phyloP scores from a whole-genome alignment of 2,797 vertebrate genomes.

The Mycteria americana region DNA sequence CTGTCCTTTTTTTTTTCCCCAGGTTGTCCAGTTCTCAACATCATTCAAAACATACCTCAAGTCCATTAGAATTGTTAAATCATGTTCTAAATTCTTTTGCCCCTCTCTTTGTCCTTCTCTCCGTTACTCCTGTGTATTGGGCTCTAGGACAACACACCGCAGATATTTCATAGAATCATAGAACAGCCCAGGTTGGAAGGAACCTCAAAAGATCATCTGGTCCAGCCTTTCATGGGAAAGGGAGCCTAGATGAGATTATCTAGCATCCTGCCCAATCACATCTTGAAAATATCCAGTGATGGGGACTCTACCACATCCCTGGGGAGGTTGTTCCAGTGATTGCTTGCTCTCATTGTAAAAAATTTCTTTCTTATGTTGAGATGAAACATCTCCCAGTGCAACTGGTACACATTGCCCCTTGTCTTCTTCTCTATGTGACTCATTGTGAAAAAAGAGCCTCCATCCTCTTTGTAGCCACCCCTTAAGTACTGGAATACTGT shows the following conservation, averaged over 20 bases:
- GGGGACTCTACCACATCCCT: not conserved
- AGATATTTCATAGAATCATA: not conserved
- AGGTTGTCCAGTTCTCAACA: not conserved
- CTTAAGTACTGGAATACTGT: not conserved
- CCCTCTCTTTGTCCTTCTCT: not conserved
- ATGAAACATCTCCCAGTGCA: not conserved
- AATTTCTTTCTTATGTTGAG: not conserved
- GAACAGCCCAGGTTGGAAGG: not conserved
- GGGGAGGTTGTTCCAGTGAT: not conserved
- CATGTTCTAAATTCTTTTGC: not conserved
- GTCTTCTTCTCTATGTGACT: not conserved
- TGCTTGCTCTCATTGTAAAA: not conserved
- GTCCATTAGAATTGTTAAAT: not conserved
- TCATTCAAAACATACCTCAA: not conserved
- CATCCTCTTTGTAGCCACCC: not conserved
- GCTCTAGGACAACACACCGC: too few relatives aligned
- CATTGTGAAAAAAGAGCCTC: not conserved
- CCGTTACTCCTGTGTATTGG: not conserved
- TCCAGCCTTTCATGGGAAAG: not conserved
- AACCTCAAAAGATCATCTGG: not conserved
- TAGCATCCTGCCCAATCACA: not conserved
- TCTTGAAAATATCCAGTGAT: not conserved
- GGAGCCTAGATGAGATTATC: not conserved
- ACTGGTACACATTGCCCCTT: not conserved
- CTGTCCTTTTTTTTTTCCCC: rapidly evolving